phyloP scores from a whole-genome alignment of 2,888 invertebrate genomes.

The Xestia sexstrigata region DNA sequence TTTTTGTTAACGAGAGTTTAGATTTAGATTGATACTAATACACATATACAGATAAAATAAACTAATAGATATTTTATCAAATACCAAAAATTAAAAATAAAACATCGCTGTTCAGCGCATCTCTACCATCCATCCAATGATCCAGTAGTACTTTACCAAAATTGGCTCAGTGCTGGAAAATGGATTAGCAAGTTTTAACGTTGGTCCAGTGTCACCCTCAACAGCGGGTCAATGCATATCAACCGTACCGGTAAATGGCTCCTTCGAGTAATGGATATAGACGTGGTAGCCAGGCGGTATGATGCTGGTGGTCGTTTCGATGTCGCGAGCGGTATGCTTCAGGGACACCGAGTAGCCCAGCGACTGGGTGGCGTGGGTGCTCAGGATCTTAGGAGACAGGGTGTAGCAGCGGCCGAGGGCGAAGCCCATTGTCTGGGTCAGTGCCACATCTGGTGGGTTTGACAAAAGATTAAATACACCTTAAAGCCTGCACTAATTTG shows the following conservation, averaged over 20 bases:
- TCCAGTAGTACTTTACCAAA: no score
- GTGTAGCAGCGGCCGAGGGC: conserved; percentile 92
- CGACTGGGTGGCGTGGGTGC: conserved; percentile 81
- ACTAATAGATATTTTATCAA: no score
- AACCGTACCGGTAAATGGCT: conserved; percentile 91
- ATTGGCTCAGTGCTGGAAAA: no score
- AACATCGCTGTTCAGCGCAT: no score
- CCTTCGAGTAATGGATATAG: conserved; percentile 91
- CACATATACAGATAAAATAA: no score
- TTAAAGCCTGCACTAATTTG: neutral
- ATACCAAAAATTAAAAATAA: no score
- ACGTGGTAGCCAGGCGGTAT: conserved; percentile 91
- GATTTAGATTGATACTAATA: no score
- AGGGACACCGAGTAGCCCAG: conserved; percentile 91
- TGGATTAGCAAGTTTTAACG: no score
- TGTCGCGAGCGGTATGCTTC: conserved; percentile 84
- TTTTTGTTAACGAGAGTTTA: no score
- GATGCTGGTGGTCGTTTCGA: conserved; percentile 74
- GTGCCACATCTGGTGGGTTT: conserved; percentile 84
- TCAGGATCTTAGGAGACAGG: conserved; percentile 85
- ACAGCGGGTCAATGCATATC: neutral
- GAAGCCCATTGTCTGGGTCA: conserved; percentile 88
- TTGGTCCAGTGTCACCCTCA: neutral
- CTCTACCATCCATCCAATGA: no score
- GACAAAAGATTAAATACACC: neutral